A percentile compares a stretch with the other conserved stretches of the same genome.
Conservation (phyloP, 2,888 invertebrate genomes). For the Drosophila ustulata region DNA sequence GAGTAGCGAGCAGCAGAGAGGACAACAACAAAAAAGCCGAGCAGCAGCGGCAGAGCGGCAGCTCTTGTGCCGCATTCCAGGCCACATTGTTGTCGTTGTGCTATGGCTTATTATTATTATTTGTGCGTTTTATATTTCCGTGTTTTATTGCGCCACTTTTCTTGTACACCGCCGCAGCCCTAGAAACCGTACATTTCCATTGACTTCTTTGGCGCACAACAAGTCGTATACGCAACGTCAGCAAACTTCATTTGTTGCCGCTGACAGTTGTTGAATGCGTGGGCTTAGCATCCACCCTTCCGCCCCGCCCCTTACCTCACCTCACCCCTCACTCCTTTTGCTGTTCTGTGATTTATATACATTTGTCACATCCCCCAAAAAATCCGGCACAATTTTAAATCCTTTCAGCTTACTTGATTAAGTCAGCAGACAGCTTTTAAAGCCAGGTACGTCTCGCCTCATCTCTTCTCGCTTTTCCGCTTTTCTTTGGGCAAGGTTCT, state of each 20-base stretch:
- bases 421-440: conserved; percentile 26
- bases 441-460: conserved; percentile 51
- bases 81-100: conserved; percentile 53
- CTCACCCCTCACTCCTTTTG: conserved; percentile 21
- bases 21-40: not conserved
- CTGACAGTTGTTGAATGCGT: conserved; percentile 68
- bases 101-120: conserved; percentile 76
- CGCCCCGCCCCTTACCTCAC: conserved; percentile 9
- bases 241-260: conserved; percentile 70
- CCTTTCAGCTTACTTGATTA: conserved; percentile 37
- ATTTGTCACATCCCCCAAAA: conserved; percentile 40
- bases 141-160: conserved; percentile 73
- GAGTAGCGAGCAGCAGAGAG: conserved; percentile 43
- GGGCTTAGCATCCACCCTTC: conserved; percentile 42
- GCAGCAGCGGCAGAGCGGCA: not conserved
- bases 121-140: conserved; percentile 79
- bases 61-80: conserved; percentile 24
- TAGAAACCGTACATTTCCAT: conserved; percentile 51
- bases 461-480: not conserved
- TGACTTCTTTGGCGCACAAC: conserved; percentile 56
- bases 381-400: conserved; percentile 51
- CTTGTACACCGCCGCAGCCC: conserved; percentile 30
- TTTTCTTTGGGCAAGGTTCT: conserved; percentile 16
- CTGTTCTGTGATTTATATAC: conserved; percentile 66
- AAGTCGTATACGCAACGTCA: conserved; percentile 67